Evolutionary conservation across 2,113 vertebrate species (phyloP).

Genomic region (Dasyprocta punctata): DNA sequence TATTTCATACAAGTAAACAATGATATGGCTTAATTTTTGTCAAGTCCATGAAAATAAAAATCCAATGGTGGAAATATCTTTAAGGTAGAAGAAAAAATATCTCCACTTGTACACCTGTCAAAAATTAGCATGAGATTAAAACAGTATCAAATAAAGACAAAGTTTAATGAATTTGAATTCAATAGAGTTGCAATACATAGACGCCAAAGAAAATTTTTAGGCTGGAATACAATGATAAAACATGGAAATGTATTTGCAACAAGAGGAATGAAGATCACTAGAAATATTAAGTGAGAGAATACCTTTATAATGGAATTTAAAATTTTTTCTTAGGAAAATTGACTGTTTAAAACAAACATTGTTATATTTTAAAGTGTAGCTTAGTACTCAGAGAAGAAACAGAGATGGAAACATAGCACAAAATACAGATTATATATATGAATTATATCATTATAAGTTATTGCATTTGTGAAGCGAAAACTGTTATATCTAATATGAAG

Average conservation of each 20-base stretch:
- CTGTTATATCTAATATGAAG: neutral
- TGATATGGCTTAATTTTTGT: neutral
- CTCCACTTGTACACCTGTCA: neutral
- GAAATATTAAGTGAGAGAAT: neutral
- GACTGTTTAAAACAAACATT: neutral
- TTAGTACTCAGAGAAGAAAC: neutral
- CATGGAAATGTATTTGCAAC: neutral
- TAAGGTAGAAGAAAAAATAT: neutral
- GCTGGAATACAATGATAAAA: neutral
- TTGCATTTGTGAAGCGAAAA: neutral
- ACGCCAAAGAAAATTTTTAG: neutral
- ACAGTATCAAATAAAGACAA: neutral
- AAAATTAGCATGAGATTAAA: neutral
- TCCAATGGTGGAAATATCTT: neutral
- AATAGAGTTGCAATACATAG: neutral
- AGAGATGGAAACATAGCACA: neutral
- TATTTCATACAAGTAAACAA: neutral
- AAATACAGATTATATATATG: neutral
- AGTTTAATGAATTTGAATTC: neutral
- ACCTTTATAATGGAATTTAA: neutral
- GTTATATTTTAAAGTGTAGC: neutral
- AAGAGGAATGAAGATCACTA: neutral
- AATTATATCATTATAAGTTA: neutral
- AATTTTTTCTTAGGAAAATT: neutral
- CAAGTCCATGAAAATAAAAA: neutral